Percentiles rank a stretch among this genome's conserved stretches.
These are phyloP conservation scores for Oedothorax gibbosus DNA, from an alignment of 1,140 invertebrate genomes.

Conservation along the genomic window DNA sequence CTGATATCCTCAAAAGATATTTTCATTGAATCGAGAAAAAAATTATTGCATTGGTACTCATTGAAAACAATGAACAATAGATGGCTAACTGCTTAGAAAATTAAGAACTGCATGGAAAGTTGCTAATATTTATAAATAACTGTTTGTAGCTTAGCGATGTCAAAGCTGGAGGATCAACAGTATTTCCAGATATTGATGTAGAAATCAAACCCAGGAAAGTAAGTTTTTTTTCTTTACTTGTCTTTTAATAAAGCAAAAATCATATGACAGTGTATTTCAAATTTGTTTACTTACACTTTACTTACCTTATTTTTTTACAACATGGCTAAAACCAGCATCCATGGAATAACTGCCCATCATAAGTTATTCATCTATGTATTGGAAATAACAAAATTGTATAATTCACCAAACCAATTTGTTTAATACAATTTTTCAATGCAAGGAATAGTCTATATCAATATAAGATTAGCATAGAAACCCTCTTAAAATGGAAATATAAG, in stretches of 20 bases:
- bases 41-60: too few relatives aligned
- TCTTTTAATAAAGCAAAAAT: neutral
- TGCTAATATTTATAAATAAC: neutral
- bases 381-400: neutral
- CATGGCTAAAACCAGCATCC: neutral
- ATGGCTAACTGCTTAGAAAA: too few relatives aligned
- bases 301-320: neutral
- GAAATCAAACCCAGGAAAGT: slow-evolving; percentile 86
- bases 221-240: neutral
- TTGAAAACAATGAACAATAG: too few relatives aligned
- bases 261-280: too few relatives aligned
- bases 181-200: slow-evolving; percentile 88
- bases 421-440: neutral
- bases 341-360: neutral
- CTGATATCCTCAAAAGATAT: too few relatives aligned
- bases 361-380: neutral
- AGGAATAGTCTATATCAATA: neutral
- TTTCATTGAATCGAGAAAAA: too few relatives aligned
- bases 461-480: too few relatives aligned
- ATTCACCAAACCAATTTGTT: neutral
- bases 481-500: too few relatives aligned
- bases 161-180: slow-evolving; percentile 93
- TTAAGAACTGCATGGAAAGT: too few relatives aligned
- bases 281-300: too few relatives aligned
- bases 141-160: slow-evolving; percentile 90